A percentile compares a stretch with the other conserved stretches of the same genome.
Evolutionary conservation across 2,888 invertebrate species (phyloP).

Genomic region (Phalangium opilio): DNA sequence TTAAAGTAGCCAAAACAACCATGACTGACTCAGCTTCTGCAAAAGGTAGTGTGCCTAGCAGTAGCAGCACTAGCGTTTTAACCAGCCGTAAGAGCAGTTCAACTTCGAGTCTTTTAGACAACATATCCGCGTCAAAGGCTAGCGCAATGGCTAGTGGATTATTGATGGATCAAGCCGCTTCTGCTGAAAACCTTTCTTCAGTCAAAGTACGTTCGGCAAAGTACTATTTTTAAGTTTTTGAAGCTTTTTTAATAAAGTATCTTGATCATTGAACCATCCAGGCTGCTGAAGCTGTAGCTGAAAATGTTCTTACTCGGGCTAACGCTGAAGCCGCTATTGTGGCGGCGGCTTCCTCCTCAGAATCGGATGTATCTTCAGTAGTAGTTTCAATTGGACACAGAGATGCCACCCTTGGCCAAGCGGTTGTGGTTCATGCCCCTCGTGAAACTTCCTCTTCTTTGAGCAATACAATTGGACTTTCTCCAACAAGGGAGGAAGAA

Average conservation of each 20-base stretch:
- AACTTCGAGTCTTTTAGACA: conserved; percentile 84
- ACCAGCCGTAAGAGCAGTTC: conserved; percentile 84
- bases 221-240: conserved; percentile 1
- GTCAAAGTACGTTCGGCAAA: conserved; percentile 40
- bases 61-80: conserved; percentile 34
- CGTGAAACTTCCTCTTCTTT: conserved; percentile 8
- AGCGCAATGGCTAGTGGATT: conserved; percentile 14
- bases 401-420: conserved; percentile 2
- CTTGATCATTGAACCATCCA: conserved; percentile 30
- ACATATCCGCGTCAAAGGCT: conserved; percentile 73
- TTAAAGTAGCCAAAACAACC: conserved; percentile 17
- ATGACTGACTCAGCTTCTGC: conserved; percentile 20
- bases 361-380: not conserved
- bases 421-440: conserved; percentile 8
- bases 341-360: conserved; percentile 5
- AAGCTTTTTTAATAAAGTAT: no score
- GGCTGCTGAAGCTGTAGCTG: conserved; percentile 76
- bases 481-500: conserved; percentile 21
- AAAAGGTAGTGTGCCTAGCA: conserved; percentile 16
- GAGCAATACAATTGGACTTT: conserved; percentile 16
- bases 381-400: not conserved
- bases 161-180: conserved; percentile 85
- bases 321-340: conserved; percentile 44
- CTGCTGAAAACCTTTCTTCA: conserved; percentile 70
- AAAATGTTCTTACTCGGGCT: conserved; percentile 57